Percentiles rank a stretch among this genome's conserved stretches.
Evolutionary conservation across 2,113 vertebrate genomes (phyloP).

Genomic region (Sceloporus tristichus): DNA sequence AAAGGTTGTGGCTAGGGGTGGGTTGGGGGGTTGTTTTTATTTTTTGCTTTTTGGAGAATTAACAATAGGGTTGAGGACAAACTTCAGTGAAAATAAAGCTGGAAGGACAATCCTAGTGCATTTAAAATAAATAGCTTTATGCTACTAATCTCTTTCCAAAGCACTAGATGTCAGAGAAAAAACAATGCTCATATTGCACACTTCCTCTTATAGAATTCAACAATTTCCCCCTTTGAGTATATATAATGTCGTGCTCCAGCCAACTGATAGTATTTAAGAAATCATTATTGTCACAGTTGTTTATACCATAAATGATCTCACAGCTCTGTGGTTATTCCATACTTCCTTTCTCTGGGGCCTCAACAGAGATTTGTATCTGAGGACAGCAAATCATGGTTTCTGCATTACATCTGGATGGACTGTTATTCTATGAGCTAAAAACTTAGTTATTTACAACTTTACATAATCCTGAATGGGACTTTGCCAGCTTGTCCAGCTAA

Average conservation of each 20-base stretch:
- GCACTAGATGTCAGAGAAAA: neutral
- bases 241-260: neutral
- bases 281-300: conserved; percentile 29
- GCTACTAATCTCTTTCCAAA: neutral
- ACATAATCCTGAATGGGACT: conserved; percentile 36
- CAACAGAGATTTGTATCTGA: conserved; percentile 47
- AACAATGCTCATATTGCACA: neutral
- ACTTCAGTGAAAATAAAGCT: neutral
- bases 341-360: conserved; percentile 48
- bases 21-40: neutral
- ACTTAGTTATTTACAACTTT: conserved; percentile 35
- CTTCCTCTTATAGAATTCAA: neutral
- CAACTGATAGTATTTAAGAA: conserved; percentile 11
- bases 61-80: neutral
- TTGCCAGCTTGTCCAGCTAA: conserved; percentile 32
- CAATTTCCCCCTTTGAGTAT: neutral
- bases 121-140: neutral
- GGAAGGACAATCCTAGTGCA: neutral
- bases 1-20: neutral
- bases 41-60: neutral
- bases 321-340: conserved; percentile 23
- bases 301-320: conserved; percentile 39
- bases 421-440: conserved; percentile 49
- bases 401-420: neutral
- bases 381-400: conserved; percentile 45